Conservation (phyloP, 2,888 invertebrate species). For the Phrixothrix hirtus region DNA sequence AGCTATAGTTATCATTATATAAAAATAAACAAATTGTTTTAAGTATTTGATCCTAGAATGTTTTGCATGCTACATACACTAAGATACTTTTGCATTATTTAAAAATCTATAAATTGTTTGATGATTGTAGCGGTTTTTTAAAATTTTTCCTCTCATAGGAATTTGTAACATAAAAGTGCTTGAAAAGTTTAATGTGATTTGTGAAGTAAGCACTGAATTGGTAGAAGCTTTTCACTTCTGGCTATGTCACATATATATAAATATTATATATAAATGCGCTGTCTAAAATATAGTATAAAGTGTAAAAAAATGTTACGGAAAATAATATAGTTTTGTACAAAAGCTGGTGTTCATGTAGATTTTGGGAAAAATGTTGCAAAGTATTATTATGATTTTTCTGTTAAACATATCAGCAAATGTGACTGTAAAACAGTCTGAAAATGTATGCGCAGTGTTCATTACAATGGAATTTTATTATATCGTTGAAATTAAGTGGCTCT, state of each 20-base stretch:
- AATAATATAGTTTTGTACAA: conserved; percentile 33
- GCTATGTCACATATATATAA: conserved; percentile 17
- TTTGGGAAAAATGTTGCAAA: conserved; percentile 39
- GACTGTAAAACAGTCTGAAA: conserved; percentile 42
- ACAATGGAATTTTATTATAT: conserved; percentile 21
- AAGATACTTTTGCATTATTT: conserved; percentile 9
- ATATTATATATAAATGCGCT: conserved; percentile 20
- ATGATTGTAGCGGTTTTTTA: too few relatives aligned
- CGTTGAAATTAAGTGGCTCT: conserved; percentile 44
- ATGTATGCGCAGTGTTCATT: conserved; percentile 32
- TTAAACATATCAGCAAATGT: conserved; percentile 43
- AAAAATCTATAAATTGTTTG: not conserved
- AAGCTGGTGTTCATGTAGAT: conserved; percentile 36
- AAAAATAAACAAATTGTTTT: conserved; percentile 1
- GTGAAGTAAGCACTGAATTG: conserved; percentile 19
- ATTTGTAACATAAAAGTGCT: conserved; percentile 17
- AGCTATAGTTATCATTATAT: not conserved
- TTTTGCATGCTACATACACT: not conserved
- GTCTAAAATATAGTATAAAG: conserved; percentile 24
- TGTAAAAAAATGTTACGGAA: conserved; percentile 26
- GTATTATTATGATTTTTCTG: conserved; percentile 34
- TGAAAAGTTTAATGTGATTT: conserved; percentile 11
- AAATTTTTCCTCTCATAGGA: too few relatives aligned
- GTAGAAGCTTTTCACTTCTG: conserved; percentile 22
- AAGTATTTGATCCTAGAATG: conserved; percentile 1